Conservation (phyloP, 2,797 vertebrate species). For the Crenuchus spilurus region DNA sequence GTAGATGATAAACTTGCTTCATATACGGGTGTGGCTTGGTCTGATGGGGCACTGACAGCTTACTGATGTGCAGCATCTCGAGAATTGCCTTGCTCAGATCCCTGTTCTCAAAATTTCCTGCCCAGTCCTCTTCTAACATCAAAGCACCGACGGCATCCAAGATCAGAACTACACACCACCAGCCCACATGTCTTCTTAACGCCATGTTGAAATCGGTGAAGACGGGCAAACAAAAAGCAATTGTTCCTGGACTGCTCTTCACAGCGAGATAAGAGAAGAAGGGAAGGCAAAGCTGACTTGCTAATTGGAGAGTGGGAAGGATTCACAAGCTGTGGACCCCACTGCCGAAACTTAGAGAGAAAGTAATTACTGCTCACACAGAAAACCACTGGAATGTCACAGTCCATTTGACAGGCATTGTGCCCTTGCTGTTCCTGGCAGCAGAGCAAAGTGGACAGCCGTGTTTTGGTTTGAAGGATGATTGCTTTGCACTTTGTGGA, state of each 20-base stretch:
- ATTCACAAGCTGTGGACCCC: slow-evolving; percentile 38
- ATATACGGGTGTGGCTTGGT: slow-evolving; percentile 77
- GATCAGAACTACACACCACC: slow-evolving; percentile 24
- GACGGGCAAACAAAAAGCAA: slow-evolving; percentile 1
- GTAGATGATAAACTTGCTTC: slow-evolving; percentile 70
- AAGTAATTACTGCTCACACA: slow-evolving; percentile 66
- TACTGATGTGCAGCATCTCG: slow-evolving; percentile 79
- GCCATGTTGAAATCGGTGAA: slow-evolving; percentile 38
- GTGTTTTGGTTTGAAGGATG: slow-evolving; percentile 50
- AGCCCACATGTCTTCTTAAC: slow-evolving; percentile 12
- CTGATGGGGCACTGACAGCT: slow-evolving; percentile 68
- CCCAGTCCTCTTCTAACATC: slow-evolving; percentile 50
- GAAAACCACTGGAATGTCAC: slow-evolving; percentile 72
- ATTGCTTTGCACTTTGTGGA: slow-evolving; percentile 38
- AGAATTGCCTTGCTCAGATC: slow-evolving; percentile 70
- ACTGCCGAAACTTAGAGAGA: slow-evolving; percentile 59
- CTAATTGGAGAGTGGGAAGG: slow-evolving; percentile 66
- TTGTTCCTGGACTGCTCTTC: slow-evolving; percentile 16
- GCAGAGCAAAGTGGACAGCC: slow-evolving; percentile 35
- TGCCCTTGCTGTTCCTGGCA: slow-evolving; percentile 38
- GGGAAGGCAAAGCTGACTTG: slow-evolving; percentile 53
- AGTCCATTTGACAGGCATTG: slow-evolving; percentile 66
- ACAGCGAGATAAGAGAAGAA: slow-evolving; percentile 44
- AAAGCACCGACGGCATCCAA: slow-evolving; percentile 38
- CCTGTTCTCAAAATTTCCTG: slow-evolving; percentile 47